phyloP scores from a whole-genome alignment of 2,113 vertebrate genomes.

The Barbus barbus region DNA sequence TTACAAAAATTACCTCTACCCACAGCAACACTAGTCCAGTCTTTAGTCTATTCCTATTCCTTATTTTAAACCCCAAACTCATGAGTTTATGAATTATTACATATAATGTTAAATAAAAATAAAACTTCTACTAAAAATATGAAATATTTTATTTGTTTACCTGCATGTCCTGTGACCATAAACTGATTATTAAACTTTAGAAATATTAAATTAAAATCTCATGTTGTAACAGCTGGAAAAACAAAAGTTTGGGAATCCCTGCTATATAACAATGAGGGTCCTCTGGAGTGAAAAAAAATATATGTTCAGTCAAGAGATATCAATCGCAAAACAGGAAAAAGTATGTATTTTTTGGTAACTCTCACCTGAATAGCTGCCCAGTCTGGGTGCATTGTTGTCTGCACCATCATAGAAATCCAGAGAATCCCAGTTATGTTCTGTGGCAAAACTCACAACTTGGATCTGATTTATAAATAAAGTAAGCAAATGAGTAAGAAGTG shows the following conservation, averaged over 20 bases:
- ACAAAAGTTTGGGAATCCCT: neutral
- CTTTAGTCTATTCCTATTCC: neutral
- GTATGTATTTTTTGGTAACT: neutral
- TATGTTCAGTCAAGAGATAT: neutral
- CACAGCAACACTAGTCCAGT: neutral
- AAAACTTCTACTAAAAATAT: neutral
- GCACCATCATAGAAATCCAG: constrained; percentile 96
- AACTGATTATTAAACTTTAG: neutral
- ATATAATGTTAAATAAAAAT: neutral
- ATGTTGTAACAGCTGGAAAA: neutral
- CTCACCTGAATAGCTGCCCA: constrained; percentile 96
- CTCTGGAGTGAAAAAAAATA: neutral
- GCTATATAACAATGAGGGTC: neutral
- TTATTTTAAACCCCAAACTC: neutral
- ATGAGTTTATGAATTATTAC: neutral
- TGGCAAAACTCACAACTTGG: constrained; percentile 96
- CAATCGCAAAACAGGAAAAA: neutral
- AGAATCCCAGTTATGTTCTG: constrained; percentile 98
- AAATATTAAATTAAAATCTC: neutral
- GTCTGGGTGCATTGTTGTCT: constrained; percentile 94
- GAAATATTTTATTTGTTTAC: neutral
- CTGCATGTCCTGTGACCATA: neutral
- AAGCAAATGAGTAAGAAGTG: neutral
- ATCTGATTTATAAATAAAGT: constrained; percentile 73
- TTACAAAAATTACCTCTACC: neutral